Conservation (phyloP, 2,888 invertebrate species). For the Nephrotoma appendiculata region DNA sequence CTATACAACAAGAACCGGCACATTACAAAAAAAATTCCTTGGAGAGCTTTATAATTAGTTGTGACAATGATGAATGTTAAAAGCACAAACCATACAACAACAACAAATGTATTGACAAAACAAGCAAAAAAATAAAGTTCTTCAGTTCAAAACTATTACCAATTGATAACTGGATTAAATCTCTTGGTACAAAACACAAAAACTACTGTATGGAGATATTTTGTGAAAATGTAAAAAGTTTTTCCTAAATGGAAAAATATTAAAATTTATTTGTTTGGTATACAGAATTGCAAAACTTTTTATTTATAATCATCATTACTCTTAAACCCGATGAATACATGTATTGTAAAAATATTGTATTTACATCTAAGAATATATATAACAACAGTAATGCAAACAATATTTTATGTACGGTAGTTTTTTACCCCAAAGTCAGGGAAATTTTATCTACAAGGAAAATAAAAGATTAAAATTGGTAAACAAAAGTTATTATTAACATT, state of each 20-base stretch:
- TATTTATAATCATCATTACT: neutral
- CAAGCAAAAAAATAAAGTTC: neutral
- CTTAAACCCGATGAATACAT: neutral
- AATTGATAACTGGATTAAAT: neutral
- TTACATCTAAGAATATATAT: neutral
- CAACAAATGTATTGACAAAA: neutral
- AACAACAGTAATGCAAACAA: neutral
- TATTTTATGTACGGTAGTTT: neutral
- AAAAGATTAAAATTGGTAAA: too few species aligned
- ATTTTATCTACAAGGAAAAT: neutral
- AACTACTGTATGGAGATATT: neutral
- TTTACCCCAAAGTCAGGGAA: neutral
- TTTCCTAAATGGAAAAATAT: neutral
- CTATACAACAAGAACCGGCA: too few species aligned
- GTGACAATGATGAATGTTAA: neutral
- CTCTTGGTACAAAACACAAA: neutral
- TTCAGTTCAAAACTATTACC: neutral
- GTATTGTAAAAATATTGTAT: neutral
- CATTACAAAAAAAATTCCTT: neutral
- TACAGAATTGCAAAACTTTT: neutral
- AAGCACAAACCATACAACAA: neutral
- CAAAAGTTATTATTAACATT: too few species aligned
- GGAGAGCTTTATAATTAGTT: neutral
- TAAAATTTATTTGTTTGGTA: neutral
- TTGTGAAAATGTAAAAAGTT: neutral